Evolutionary conservation across 2,888 invertebrate genomes (phyloP).

Genomic region (Trichopria drosophilae): DNA sequence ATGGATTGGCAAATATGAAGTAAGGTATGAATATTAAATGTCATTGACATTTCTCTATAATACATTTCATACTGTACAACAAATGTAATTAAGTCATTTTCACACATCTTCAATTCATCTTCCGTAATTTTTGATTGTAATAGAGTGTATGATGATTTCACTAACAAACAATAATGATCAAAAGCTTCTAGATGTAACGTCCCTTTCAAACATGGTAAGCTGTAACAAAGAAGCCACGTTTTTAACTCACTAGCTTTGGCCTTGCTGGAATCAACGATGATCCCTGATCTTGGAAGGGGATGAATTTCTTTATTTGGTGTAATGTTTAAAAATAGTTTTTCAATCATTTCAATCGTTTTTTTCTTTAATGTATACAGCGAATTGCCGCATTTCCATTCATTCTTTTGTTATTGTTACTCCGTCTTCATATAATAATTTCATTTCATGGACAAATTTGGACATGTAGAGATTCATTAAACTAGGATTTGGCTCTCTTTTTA

Average conservation of each 20-base stretch:
- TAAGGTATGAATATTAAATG: conserved; percentile 33
- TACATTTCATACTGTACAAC: conserved; percentile 25
- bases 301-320: too few relatives aligned
- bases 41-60: conserved; percentile 29
- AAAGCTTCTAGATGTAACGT: background rate
- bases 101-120: conserved; percentile 26
- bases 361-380: too few relatives aligned
- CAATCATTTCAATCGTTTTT: too few relatives aligned
- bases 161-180: background rate
- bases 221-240: background rate
- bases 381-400: too few relatives aligned
- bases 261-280: conserved; percentile 1
- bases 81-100: conserved; percentile 28
- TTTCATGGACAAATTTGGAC: too few relatives aligned
- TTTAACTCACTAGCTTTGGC: background rate
- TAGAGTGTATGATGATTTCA: background rate
- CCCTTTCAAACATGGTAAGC: conserved; percentile 2
- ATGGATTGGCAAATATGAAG: conserved; percentile 30
- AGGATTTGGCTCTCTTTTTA: too few relatives aligned
- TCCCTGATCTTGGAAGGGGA: too few relatives aligned
- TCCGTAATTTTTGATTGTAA: conserved; percentile 16
- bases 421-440: too few relatives aligned
- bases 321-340: too few relatives aligned
- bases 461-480: too few relatives aligned
- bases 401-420: too few relatives aligned